phyloP scores from a whole-genome alignment of 2,113 vertebrate species.

The Eubucco bourcierii region DNA sequence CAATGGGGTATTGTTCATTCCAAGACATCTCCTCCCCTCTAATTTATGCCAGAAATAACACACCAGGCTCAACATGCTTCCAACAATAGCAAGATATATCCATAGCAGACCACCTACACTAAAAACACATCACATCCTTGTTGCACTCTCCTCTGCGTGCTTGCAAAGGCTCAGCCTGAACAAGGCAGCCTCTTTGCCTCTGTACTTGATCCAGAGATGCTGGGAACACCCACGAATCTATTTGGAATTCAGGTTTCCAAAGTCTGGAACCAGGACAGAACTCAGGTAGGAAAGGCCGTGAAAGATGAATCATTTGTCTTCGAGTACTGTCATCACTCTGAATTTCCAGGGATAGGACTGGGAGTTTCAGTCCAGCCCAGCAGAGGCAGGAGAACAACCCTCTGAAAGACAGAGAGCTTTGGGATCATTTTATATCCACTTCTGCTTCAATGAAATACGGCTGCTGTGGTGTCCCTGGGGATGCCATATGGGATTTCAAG shows the following conservation, averaged over 20 bases:
- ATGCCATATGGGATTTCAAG: slow-evolving; percentile 49
- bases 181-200: neutral
- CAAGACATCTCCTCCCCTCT: neutral
- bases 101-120: neutral
- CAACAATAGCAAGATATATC: neutral
- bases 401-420: slow-evolving; percentile 1
- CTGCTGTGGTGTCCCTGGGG: neutral
- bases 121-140: neutral
- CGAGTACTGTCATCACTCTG: neutral
- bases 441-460: slow-evolving; percentile 3
- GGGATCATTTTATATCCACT: slow-evolving; percentile 7
- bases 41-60: neutral
- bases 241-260: neutral
- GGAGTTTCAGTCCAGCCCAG: neutral
- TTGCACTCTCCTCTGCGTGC: accelerated
- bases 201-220: neutral
- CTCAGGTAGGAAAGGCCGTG: neutral
- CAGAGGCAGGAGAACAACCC: neutral
- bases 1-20: neutral
- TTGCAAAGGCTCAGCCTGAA: neutral
- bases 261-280: slow-evolving; percentile 13
- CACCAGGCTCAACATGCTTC: neutral
- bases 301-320: neutral
- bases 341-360: neutral
- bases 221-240: slow-evolving; percentile 1